phyloP scores from a whole-genome alignment of 2,113 vertebrate species.

The Labeo rohita region DNA sequence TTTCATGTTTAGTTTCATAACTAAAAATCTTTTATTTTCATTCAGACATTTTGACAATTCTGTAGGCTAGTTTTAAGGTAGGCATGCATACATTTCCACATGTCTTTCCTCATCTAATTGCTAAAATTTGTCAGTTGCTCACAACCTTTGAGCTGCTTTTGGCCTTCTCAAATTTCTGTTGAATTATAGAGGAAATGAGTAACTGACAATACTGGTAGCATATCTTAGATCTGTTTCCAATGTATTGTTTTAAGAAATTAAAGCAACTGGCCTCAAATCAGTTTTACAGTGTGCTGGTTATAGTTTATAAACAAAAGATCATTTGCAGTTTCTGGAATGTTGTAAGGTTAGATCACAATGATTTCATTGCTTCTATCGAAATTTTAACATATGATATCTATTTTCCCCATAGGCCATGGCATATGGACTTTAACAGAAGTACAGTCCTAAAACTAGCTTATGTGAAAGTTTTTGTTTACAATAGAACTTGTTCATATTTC shows the following conservation, averaged over 20 bases:
- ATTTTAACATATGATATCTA: neutral
- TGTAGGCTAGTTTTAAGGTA: neutral
- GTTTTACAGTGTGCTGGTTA: neutral
- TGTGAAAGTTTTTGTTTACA: neutral
- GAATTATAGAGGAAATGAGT: neutral
- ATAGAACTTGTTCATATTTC: conserved; percentile 5
- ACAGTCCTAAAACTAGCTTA: neutral
- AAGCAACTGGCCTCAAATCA: neutral
- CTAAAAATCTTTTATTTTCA: neutral
- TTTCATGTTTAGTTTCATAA: neutral
- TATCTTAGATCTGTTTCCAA: neutral
- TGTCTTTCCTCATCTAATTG: neutral
- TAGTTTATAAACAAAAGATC: neutral
- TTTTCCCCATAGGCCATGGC: neutral
- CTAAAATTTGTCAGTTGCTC: neutral
- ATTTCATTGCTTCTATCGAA: conserved; percentile 7
- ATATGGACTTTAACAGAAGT: neutral
- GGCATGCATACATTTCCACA: neutral
- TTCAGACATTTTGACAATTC: neutral
- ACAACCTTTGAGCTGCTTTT: neutral
- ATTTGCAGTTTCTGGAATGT: neutral
- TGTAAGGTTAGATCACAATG: conserved; percentile 3
- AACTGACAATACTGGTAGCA: neutral
- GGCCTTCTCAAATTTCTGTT: neutral
- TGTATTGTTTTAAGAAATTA: neutral